Evolutionary conservation across 92 coral and sea anemone genomes (phyloP), one percentile per base, ranked within the genome.

Genomic region (Paragorgia papillata): DNA sequence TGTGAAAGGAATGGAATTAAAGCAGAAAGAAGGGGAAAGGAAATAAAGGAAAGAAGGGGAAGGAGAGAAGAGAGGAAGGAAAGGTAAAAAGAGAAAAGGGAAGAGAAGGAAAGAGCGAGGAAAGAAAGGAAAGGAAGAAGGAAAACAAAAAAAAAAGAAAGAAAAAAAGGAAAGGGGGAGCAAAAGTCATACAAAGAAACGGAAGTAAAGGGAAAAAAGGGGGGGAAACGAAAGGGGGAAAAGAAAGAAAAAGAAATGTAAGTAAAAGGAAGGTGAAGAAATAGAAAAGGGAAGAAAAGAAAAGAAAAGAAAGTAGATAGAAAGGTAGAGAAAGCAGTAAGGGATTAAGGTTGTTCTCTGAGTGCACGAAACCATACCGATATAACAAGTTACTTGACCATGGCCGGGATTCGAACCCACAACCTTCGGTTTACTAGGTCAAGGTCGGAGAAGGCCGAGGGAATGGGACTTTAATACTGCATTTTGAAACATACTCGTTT

Each of bases 61-160:
- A 43, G 51, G 15, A 73, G 35, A 49, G 31, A n/a, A 18, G 15
- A 63, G 70, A 15, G 70, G 31, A 14, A 25, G n/a, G n/a, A n/a
- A n/a, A n/a, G n/a, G n/a, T 41, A 63, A 35, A 68, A 29, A 24
- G 24, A 25, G 9, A 3, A 10, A 15, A 7, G 14, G 14, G 5
- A 55, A 8, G 14, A 26, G 25, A 55, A 26, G 30, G 6, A 20
- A 4, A 14, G 26, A n/a, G n/a, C n/a, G n/a, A n/a, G n/a, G n/a
- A n/a, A n/a, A n/a, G n/a, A 9, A 62, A 26, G 2, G 7, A 31
- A 32, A 14, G 2, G 14, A 9, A 17, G n/a, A 20, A 67, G n/a
- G n/a, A n/a, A 63, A 14, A 25, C 70, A 63, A 35, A 68, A 29
- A 24, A 44, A 25, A 20, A 3, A 10, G 25, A 7, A 55, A 55